Conservation (phyloP, 2,113 vertebrate species). For the Saccopteryx bilineata region DNA sequence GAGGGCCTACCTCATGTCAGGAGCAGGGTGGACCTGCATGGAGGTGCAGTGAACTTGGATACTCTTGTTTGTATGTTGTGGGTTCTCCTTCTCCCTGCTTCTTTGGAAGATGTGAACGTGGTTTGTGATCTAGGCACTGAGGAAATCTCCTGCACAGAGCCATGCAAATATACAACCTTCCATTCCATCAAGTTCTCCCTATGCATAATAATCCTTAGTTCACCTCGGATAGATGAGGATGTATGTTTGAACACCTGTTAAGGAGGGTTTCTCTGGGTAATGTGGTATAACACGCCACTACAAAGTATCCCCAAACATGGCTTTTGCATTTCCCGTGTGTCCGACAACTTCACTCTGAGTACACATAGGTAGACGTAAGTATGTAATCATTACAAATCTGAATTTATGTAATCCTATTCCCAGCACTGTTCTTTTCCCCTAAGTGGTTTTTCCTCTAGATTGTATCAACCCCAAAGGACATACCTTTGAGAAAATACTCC, state of each 20-base stretch:
- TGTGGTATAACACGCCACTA: background rate
- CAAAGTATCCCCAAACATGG: background rate
- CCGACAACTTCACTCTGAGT: background rate
- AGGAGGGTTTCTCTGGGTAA: background rate
- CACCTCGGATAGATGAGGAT: background rate
- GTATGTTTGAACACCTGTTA: background rate
- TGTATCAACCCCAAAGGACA: slow-evolving; percentile 55
- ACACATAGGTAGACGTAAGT: background rate
- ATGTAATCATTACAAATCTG: slow-evolving; percentile 33
- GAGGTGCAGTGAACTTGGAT: background rate
- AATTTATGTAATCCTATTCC: slow-evolving; percentile 25
- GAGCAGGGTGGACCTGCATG: background rate
- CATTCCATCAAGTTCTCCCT: background rate
- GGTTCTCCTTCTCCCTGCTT: background rate
- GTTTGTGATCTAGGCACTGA: background rate
- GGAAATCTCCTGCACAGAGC: background rate
- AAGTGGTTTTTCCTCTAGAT: slow-evolving; percentile 36
- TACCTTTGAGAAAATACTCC: slow-evolving; percentile 68
- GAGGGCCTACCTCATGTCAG: background rate
- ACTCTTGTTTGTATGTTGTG: background rate
- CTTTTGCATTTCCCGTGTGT: background rate
- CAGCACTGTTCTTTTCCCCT: background rate
- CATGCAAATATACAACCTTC: background rate
- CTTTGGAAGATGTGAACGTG: background rate
- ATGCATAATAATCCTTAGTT: background rate